Conservation (phyloP, 2,113 vertebrate genomes). For the Plestiodon gilberti region DNA sequence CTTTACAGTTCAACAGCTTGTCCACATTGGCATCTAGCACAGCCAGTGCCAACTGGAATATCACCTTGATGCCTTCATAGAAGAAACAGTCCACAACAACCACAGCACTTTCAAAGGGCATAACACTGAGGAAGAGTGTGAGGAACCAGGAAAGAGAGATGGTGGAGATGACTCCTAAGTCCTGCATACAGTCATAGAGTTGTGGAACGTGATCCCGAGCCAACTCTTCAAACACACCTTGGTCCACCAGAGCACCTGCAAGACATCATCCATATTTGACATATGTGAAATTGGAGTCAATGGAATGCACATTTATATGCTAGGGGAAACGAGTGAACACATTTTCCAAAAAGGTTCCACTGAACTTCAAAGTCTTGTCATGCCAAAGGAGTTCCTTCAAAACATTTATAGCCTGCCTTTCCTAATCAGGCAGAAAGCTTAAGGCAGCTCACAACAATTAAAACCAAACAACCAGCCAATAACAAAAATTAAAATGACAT, state of each 20-base stretch:
- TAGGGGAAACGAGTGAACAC: background rate
- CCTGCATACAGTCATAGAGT: conserved; percentile 99
- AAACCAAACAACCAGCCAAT: too few species aligned
- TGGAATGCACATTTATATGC: background rate
- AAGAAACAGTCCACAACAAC: conserved; percentile 99
- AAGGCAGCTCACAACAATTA: too few species aligned
- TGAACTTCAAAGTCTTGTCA: too few species aligned
- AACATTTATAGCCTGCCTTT: background rate
- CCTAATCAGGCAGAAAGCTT: too few species aligned
- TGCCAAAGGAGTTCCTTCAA: background rate
- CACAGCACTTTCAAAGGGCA: conserved; percentile 98
- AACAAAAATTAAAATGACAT: too few species aligned
- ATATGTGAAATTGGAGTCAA: background rate
- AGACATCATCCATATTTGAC: conserved; percentile 20
- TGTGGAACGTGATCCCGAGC: conserved; percentile 94
- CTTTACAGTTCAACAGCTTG: conserved; percentile 93
- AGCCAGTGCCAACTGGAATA: conserved; percentile 95
- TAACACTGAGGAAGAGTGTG: conserved; percentile 96
- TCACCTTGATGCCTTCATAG: conserved; percentile 98
- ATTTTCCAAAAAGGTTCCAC: background rate
- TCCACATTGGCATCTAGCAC: conserved; percentile 96
- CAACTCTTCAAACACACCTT: conserved; percentile 97
- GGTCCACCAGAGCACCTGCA: conserved; percentile 94
- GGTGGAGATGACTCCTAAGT: conserved; percentile 96
- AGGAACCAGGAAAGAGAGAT: conserved; percentile 99